Percentiles rank a stretch among this genome's conserved stretches.
Evolutionary conservation across 2,113 vertebrate species (phyloP).

Genomic region (Chelonoidis abingdonii): DNA sequence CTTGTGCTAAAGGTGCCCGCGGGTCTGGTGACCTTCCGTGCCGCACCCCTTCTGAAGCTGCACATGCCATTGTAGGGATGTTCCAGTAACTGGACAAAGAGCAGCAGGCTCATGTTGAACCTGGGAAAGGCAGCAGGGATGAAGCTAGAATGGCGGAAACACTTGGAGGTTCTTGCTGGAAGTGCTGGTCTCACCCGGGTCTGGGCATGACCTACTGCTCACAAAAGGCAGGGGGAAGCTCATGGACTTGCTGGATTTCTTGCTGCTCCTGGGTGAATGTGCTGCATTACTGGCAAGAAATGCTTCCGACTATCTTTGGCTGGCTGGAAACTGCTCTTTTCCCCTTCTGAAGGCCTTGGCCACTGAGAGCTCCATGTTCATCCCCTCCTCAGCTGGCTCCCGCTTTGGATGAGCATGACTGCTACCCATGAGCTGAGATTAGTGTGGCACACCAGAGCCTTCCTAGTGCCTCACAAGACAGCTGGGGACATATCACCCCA

Average conservation of each 20-base stretch:
- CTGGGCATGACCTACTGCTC: neutral
- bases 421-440: neutral
- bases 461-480: neutral
- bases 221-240: neutral
- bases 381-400: neutral
- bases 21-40: neutral
- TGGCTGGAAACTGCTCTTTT: neutral
- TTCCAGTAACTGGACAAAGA: neutral
- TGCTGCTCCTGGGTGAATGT: neutral
- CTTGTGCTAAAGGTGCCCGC: accelerated
- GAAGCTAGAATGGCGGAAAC: neutral
- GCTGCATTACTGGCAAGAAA: accelerated
- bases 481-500: neutral
- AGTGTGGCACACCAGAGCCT: neutral
- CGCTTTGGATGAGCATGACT: neutral
- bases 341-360: neutral
- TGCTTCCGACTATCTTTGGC: neutral
- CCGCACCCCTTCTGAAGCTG: neutral
- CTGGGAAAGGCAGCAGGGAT: neutral
- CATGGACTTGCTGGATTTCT: accelerated
- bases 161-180: neutral
- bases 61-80: neutral
- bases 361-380: neutral
- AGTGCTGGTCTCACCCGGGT: accelerated
- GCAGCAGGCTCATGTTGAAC: neutral